Base-by-base conservation (phyloP, 2,888 invertebrate genomes). In the Lithosia quadra region DNA sequence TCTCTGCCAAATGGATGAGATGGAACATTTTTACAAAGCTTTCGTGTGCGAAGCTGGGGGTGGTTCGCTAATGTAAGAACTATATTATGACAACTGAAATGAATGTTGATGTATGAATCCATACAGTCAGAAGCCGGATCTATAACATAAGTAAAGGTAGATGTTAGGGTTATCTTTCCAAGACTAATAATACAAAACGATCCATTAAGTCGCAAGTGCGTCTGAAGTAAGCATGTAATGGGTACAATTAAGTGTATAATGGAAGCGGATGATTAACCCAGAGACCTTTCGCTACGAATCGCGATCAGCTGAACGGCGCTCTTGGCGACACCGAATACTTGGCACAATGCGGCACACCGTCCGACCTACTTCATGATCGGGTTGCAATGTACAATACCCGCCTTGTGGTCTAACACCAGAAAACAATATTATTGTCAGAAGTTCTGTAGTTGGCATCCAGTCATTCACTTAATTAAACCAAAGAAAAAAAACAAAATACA, bases 271-370 rank as follows among this genome's bases (percentile, higher is more conserved):
- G 81, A 90, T 90, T 92, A 91, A 92, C 93, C 92, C 80, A 90
- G 84, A 93, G 92, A 93, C 93, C 93, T 93, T 92, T 93, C 82
- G 84, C 85, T 84, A 82, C 84, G 82, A 89, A 90, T 89, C 89
- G 86, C 88, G 91, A 91, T 90, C 92, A 91, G 91, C 91, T 90
- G 90, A 88, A 88, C 84, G 77, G 73, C 79, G 80, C 78, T 80
- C 77, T 88, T 86, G 88, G 88, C 87, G 83, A 76, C 79, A 76
- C 80, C 73, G 72, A 80, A 82, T 72, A 77, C 81, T 85, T 86
- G 86, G 86, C 84, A 82, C 78, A 75, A 76, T 76, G 81, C 81
- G 79, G 77, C 74, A 72, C 75, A 68, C 71, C 70, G 67, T 60
- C 74, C 84, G 87, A 86, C 88, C 88, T 84, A 87, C 77, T 84